Percentiles rank a stretch among this genome's conserved stretches.
These are phyloP conservation scores for Oxygymnocypris stewartii DNA, from an alignment of 2,113 vertebrate genomes.

Conservation along the genomic window DNA sequence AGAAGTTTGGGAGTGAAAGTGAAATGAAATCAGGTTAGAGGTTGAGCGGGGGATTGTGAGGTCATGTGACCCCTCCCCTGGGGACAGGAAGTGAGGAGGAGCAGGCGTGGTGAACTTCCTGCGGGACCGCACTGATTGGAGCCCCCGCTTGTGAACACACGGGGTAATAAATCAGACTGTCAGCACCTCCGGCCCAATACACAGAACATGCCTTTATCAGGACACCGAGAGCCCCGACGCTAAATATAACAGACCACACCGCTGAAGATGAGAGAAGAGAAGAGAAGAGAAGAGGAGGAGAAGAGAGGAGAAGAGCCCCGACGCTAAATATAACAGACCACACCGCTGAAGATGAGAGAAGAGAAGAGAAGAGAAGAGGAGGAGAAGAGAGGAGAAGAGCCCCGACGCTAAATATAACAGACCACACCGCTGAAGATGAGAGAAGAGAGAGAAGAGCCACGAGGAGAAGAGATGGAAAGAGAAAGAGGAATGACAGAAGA, in stretches of 20 bases:
- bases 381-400: too few relatives aligned
- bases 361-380: too few relatives aligned
- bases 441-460: not conserved
- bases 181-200: constrained; percentile 38
- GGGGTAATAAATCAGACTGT: constrained; percentile 70
- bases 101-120: constrained; percentile 64
- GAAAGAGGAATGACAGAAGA: not conserved
- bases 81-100: constrained; percentile 67
- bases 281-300: too few relatives aligned
- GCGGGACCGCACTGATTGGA: constrained; percentile 71
- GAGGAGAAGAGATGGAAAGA: not conserved
- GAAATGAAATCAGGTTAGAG: constrained; percentile 62
- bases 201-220: constrained; percentile 38
- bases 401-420: too few relatives aligned
- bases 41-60: constrained; percentile 38
- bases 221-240: not conserved
- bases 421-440: too few relatives aligned
- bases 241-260: constrained; percentile 32
- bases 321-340: too few relatives aligned
- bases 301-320: too few relatives aligned
- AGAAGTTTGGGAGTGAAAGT: not conserved
- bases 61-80: constrained; percentile 14
- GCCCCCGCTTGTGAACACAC: constrained; percentile 64
- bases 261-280: too few relatives aligned
- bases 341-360: too few relatives aligned